Evolutionary conservation across 2,888 invertebrate genomes (phyloP).

Genomic region (Ditylenchus weischeri): DNA sequence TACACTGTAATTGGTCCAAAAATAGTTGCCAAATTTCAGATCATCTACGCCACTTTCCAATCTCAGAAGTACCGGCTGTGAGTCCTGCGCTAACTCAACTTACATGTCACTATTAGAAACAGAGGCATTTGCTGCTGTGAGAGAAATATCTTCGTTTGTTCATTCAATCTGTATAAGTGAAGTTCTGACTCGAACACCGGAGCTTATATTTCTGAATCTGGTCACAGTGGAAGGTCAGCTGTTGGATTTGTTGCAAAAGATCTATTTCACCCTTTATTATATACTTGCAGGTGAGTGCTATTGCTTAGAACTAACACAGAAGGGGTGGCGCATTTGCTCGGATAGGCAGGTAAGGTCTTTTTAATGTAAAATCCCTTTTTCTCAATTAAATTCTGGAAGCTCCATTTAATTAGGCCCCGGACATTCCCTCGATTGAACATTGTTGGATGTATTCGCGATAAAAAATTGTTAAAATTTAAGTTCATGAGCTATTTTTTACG

Average conservation of each 20-base stretch:
- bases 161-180: constrained; percentile 25
- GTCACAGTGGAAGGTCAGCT: constrained; percentile 33
- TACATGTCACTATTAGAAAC: constrained; percentile 15
- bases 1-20: too few relatives aligned
- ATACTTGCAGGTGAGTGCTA: constrained; percentile 14
- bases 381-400: too few relatives aligned
- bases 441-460: too few relatives aligned
- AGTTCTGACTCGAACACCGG: constrained; percentile 28
- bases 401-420: too few relatives aligned
- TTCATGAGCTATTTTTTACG: too few relatives aligned
- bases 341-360: constrained; percentile 14
- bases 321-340: constrained; percentile 36
- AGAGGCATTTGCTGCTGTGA: constrained; percentile 31
- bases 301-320: constrained; percentile 36
- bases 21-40: constrained; percentile 7
- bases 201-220: constrained; percentile 33
- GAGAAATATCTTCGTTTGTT: constrained; percentile 35
- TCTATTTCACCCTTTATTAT: too few relatives aligned
- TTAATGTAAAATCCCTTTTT: too few relatives aligned
- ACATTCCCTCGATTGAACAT: too few relatives aligned
- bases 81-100: background rate
- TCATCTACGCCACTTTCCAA: constrained; percentile 13
- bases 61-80: background rate
- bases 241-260: too few relatives aligned
- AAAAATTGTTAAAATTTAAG: too few relatives aligned